Evolutionary conservation across 2,113 vertebrate species (phyloP).

Genomic region (Pagrus major): DNA sequence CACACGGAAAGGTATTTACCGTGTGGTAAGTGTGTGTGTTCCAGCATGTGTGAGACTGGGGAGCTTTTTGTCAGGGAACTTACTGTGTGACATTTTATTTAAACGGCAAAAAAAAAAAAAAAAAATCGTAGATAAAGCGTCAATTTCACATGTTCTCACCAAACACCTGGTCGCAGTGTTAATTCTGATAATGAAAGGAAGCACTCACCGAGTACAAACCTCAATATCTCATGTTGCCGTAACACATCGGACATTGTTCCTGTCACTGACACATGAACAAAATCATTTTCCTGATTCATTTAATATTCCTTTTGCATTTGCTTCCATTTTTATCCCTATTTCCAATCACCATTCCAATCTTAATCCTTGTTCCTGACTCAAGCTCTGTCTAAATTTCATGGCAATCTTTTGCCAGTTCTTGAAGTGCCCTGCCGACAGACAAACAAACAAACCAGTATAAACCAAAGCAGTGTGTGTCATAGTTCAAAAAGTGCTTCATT

Average conservation of each 20-base stretch:
- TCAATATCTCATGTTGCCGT: neutral
- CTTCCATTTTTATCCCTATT: constrained; percentile 22
- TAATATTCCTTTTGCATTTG: neutral
- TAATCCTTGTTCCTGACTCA: constrained; percentile 36
- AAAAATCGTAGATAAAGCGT: neutral
- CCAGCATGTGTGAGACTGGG: neutral
- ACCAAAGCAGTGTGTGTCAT: constrained; percentile 10
- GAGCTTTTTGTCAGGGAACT: neutral
- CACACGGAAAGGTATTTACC: constrained; percentile 43
- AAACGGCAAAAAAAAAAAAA: neutral
- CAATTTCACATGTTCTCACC: neutral
- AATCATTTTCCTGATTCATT: neutral
- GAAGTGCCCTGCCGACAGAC: constrained; percentile 18
- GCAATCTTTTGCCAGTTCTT: constrained; percentile 16
- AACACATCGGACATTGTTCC: constrained; percentile 16
- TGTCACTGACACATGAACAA: neutral
- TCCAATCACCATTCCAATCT: constrained; percentile 13
- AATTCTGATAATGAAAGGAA: neutral
- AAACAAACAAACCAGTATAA: constrained; percentile 3
- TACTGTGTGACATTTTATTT: neutral
- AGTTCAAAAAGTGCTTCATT: neutral
- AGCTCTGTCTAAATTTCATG: constrained; percentile 15
- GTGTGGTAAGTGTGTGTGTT: neutral
- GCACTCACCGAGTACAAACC: neutral
- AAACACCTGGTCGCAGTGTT: neutral